Conservation (phyloP, 1,140 invertebrate species). For the Hylaeus anthracinus region DNA sequence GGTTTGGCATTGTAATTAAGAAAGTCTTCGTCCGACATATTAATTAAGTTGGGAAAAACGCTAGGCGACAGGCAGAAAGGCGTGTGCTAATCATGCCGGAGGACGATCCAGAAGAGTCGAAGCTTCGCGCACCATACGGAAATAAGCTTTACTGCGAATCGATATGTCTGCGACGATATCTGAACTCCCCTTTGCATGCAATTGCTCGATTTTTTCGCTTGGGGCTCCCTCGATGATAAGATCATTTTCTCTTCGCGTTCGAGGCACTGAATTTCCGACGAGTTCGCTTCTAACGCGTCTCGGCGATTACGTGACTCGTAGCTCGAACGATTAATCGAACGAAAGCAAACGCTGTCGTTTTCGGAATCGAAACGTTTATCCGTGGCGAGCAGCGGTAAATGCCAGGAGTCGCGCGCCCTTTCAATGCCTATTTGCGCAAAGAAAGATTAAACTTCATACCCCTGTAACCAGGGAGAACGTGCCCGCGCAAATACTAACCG, state of each 20-base stretch:
- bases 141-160: slow-evolving; percentile 23
- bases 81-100: not conserved
- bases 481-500: too few relatives aligned
- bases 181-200: not conserved
- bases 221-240: too few relatives aligned
- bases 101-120: not conserved
- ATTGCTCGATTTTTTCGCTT: not conserved
- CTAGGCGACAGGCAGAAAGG: not conserved
- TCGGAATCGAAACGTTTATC: too few relatives aligned
- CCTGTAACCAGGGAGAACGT: not conserved
- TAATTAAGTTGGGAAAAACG: slow-evolving; percentile 21
- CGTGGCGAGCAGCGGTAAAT: too few relatives aligned
- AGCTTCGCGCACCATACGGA: not conserved
- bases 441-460: too few relatives aligned
- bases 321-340: too few relatives aligned
- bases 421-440: too few relatives aligned
- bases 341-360: too few relatives aligned
- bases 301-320: too few relatives aligned
- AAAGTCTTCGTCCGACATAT: not conserved
- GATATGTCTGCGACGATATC: not conserved
- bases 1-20: not conserved
- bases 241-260: not conserved
- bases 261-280: too few relatives aligned
- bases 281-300: too few relatives aligned
- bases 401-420: too few relatives aligned